A percentile compares a stretch with the other conserved stretches of the same genome.
phyloP scores from a whole-genome alignment of 2,797 vertebrate species.

The Cheirogaleus major region DNA sequence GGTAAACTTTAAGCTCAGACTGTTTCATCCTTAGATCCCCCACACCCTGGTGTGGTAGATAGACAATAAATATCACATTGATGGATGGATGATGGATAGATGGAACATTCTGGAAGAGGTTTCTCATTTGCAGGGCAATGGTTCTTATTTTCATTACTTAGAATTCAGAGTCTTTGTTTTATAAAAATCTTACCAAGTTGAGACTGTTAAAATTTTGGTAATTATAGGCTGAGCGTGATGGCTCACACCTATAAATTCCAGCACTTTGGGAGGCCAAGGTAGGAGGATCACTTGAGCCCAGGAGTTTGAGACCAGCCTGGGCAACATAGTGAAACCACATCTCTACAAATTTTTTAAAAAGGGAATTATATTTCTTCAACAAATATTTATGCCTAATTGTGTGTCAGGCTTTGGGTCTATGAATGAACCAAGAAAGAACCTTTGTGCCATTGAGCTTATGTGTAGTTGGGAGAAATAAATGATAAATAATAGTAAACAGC shows the following conservation, averaged over 20 bases:
- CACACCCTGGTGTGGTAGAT: not conserved
- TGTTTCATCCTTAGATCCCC: conserved; percentile 34
- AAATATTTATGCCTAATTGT: conserved; percentile 29
- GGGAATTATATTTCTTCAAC: not conserved
- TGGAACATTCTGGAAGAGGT: conserved; percentile 14
- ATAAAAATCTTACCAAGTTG: conserved; percentile 37
- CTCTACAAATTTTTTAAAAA: not conserved
- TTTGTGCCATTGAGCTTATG: not conserved
- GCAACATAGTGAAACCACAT: not conserved
- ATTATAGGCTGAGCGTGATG: not conserved
- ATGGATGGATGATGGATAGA: not conserved
- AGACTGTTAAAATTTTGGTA: not conserved
- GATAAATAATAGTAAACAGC: conserved; percentile 7
- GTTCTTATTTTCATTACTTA: conserved; percentile 47
- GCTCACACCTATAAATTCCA: not conserved
- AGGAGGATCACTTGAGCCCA: not conserved
- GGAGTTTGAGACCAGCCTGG: not conserved
- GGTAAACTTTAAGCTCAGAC: not conserved
- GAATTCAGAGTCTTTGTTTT: conserved; percentile 50
- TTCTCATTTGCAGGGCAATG: not conserved
- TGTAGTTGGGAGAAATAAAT: conserved; percentile 20
- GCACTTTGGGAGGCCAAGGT: not conserved
- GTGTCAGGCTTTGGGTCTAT: not conserved
- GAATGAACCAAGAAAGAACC: not conserved
- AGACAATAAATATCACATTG: conserved; percentile 44